Conservation (phyloP, 2,113 vertebrate species). For the Sylvilagus bachmani region DNA sequence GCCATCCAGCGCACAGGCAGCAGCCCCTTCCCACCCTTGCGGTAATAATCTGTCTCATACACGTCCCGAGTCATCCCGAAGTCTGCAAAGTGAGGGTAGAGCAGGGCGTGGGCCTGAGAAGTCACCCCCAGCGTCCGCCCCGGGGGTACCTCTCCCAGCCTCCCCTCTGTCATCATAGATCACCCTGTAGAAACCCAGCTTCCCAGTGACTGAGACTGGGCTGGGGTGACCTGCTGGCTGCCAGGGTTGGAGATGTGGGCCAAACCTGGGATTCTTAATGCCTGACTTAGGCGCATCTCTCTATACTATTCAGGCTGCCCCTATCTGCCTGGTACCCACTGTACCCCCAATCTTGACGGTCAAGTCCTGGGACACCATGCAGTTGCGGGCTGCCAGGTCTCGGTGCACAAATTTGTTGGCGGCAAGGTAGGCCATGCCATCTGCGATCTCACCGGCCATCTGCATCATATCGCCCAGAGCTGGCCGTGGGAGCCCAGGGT, state of each 20-base stretch:
- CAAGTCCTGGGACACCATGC: constrained; percentile 92
- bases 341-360: constrained; percentile 92
- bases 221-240: not conserved
- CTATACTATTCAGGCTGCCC: not conserved
- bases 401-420: constrained; percentile 92
- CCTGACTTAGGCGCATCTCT: not conserved
- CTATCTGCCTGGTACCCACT: constrained; percentile 59
- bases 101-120: not conserved
- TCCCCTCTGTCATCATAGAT: not conserved
- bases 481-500: constrained; percentile 82
- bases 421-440: constrained; percentile 91
- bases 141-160: not conserved
- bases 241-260: not conserved
- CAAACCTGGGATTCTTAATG: not conserved
- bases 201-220: not conserved
- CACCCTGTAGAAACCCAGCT: not conserved
- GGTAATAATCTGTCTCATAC: constrained; percentile 92
- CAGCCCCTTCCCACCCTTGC: constrained; percentile 90
- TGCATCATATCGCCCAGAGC: constrained; percentile 89
- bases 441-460: constrained; percentile 92
- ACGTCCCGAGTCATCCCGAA: constrained; percentile 92
- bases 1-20: constrained; percentile 92
- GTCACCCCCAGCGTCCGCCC: not conserved
- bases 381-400: constrained; percentile 91
- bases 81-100: constrained; percentile 78